Percentiles rank a stretch among this genome's conserved stretches.
Evolutionary conservation across 2,888 invertebrate genomes (phyloP).

Genomic region (Eumacrocentrus americanus): DNA sequence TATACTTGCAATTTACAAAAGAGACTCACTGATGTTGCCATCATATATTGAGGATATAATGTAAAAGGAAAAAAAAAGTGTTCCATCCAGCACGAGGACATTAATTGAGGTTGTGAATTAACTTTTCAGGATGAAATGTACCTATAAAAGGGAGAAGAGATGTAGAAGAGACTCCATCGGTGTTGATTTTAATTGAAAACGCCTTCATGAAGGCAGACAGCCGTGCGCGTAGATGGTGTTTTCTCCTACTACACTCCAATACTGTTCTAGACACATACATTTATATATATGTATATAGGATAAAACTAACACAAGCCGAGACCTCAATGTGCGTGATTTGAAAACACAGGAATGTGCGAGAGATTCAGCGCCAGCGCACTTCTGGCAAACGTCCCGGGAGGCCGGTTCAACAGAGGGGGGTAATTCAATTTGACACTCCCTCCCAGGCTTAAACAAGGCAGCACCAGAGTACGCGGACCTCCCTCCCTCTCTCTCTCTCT

Average conservation of each 20-base stretch:
- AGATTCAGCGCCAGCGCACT: slow-evolving; percentile 46
- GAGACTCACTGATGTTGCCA: no score
- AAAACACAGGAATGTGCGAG: slow-evolving; percentile 32
- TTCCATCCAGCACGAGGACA: slow-evolving; percentile 40
- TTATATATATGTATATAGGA: slow-evolving; percentile 9
- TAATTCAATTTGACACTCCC: slow-evolving; percentile 62
- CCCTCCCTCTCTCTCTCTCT: slow-evolving; percentile 26
- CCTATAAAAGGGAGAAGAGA: slow-evolving; percentile 18
- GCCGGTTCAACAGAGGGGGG: slow-evolving; percentile 42
- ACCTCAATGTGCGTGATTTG: slow-evolving; percentile 21
- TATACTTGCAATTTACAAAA: no score
- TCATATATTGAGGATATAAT: no score
- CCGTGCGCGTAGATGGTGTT: slow-evolving; percentile 19
- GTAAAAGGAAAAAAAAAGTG: no score
- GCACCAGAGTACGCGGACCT: slow-evolving; percentile 40
- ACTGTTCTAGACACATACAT: slow-evolving; percentile 15
- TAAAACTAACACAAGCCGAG: no score
- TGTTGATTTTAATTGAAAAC: slow-evolving; percentile 58
- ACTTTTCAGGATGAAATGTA: slow-evolving; percentile 31
- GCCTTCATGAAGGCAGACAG: slow-evolving; percentile 48
- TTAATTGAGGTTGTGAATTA: slow-evolving; percentile 41
- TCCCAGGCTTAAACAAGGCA: slow-evolving; percentile 59
- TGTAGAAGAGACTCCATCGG: slow-evolving; percentile 36
- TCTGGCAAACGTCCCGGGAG: slow-evolving; percentile 53
- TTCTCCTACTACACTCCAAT: slow-evolving; percentile 6